Conservation (phyloP, 2,113 vertebrate species). For the Semnopithecus entellus region DNA sequence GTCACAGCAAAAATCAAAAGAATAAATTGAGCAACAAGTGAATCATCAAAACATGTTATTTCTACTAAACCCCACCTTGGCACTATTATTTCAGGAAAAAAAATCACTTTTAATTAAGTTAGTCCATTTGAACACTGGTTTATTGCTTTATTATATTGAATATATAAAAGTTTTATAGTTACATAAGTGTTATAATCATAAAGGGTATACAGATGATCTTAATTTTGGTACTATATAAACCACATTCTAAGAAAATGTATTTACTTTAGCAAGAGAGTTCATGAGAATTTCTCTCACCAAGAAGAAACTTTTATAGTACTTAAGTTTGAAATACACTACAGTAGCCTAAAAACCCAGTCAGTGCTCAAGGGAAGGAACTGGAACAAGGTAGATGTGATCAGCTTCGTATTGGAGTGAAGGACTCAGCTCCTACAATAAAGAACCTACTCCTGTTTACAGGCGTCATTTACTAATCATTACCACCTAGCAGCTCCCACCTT, state of each 20-base stretch:
- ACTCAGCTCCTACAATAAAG: fast-evolving
- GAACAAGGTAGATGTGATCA: fast-evolving
- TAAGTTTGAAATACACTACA: neutral
- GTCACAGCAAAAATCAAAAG: neutral
- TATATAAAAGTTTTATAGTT: neutral
- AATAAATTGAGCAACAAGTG: neutral
- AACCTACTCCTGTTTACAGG: fast-evolving
- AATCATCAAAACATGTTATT: neutral
- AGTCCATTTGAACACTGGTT: neutral
- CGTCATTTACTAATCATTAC: neutral
- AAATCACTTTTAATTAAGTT: neutral
- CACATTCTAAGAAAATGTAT: neutral
- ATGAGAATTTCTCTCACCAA: neutral
- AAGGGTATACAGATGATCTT: fast-evolving
- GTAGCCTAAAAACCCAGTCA: neutral
- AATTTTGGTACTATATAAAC: neutral
- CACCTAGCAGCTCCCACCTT: neutral
- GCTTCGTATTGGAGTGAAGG: fast-evolving
- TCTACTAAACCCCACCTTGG: neutral
- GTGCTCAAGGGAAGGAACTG: neutral
- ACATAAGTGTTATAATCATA: fast-evolving
- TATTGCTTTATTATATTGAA: neutral
- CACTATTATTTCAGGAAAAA: neutral
- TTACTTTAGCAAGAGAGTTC: neutral
- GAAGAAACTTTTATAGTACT: neutral